Conservation (phyloP, 2,888 invertebrate genomes). For the Leucophenga montana region DNA sequence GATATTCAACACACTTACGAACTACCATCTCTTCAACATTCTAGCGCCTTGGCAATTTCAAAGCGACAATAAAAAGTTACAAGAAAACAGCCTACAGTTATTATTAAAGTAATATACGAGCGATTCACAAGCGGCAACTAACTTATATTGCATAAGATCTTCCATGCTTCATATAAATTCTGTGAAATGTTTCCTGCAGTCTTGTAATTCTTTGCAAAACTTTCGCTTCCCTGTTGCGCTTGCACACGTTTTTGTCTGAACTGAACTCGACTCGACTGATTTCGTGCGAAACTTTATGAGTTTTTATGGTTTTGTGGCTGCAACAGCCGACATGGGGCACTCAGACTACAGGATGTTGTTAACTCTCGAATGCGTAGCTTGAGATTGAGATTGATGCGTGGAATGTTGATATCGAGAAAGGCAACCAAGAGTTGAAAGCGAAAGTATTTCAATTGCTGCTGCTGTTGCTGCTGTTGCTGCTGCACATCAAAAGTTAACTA, state of each 20-base stretch:
- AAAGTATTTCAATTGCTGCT: slow-evolving; percentile 25
- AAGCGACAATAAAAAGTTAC: slow-evolving; percentile 45
- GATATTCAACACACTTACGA: too few species aligned
- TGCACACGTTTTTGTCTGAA: neutral
- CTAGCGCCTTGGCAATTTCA: neutral
- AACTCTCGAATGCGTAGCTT: too few species aligned
- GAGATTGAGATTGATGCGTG: too few species aligned
- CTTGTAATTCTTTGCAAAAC: neutral
- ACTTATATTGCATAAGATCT: too few species aligned
- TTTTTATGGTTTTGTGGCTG: slow-evolving; percentile 49
- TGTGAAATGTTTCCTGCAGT: too few species aligned
- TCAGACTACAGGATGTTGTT: too few species aligned
- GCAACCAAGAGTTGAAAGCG: slow-evolving; percentile 32
- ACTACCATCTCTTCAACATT: neutral
- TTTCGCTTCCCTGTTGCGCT: slow-evolving; percentile 18
- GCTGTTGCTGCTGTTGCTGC: too few species aligned
- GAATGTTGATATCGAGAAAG: too few species aligned
- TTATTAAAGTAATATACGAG: slow-evolving; percentile 22
- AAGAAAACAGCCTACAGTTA: slow-evolving; percentile 21
- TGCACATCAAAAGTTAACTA: slow-evolving; percentile 65
- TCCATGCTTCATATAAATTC: too few species aligned
- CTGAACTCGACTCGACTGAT: slow-evolving; percentile 9
- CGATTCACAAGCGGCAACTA: neutral
- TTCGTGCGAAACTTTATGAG: slow-evolving; percentile 46
- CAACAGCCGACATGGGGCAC: slow-evolving; percentile 20